Evolutionary conservation across 1,140 invertebrate genomes (phyloP), one percentile per base, ranked within the genome.

Genomic region (Solen grandis): DNA sequence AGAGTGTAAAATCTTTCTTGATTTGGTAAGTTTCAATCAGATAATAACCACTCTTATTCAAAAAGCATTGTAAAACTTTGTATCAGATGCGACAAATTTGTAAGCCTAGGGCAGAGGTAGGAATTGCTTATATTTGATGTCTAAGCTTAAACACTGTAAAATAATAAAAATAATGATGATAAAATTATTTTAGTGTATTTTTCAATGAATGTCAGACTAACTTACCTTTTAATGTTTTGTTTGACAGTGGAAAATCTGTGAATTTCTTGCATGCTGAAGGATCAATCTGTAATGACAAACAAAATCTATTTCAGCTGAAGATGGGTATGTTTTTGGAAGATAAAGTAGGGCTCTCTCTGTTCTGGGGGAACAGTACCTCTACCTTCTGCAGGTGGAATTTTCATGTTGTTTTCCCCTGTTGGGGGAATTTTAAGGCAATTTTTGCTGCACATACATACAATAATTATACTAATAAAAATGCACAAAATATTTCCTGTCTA

Each of bases 191-290:
- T 66, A 59, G 8, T 25, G 13, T 16, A 65, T n/a, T 46, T 33
- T 38, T 1, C 0, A 38, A 13, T 22, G 29, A 60, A 82, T 60
- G 78, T n/a, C n/a, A n/a, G n/a, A n/a, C n/a, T n/a, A n/a, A n/a
- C n/a, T n/a, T 87, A 91, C 90, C 91, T 82, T 95, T 95, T 33
- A 95, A 88, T 1, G 97, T 98, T 89, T 95, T 95, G 63, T 93
- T 89, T 0, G 96, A 97, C 4, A 98, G 88, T 1, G 97, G 97
- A 14, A 98, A 94, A 89, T 97, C 95, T 76, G 93, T 91, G 90
- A 98, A 98, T 65, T 91, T 94, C 88, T 94, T 94, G 1, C 96
- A 93, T 86, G 94, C 93, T 54, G 92, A 89, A 54, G 94, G 85
- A 87, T 95, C 93, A 70, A 91, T 86, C 87, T 87, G 62, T 63